Conservation (phyloP, 2,888 invertebrate species). For the Sarcophaga variegata region DNA sequence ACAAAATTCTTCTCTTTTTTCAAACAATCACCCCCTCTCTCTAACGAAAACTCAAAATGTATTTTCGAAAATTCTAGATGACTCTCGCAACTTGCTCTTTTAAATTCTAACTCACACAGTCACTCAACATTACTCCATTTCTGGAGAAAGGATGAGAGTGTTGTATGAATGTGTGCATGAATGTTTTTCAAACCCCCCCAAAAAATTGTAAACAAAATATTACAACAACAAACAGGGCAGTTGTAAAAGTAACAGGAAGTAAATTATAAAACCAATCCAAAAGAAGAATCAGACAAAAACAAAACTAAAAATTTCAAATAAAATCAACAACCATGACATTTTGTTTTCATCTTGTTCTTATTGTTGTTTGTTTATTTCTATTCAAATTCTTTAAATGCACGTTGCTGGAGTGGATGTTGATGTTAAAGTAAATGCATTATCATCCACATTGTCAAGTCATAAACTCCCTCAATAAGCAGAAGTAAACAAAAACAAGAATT, state of each 20-base stretch:
- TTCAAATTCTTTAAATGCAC: neutral
- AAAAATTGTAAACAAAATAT: constrained; percentile 29
- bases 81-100: constrained; percentile 5
- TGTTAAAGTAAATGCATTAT: constrained; percentile 13
- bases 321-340: constrained; percentile 44
- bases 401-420: neutral
- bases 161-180: neutral
- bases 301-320: constrained; percentile 4
- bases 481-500: neutral
- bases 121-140: neutral
- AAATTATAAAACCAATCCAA: constrained; percentile 39
- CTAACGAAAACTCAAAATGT: constrained; percentile 22
- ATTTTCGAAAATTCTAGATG: constrained; percentile 29
- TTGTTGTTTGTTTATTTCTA: constrained; percentile 1
- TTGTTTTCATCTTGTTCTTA: neutral
- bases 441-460: neutral
- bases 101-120: neutral
- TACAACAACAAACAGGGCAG: constrained; percentile 1
- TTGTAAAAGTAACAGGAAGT: constrained; percentile 63
- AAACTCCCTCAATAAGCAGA: constrained; percentile 38
- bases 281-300: constrained; percentile 27
- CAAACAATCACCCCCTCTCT: constrained; percentile 45
- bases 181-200: constrained; percentile 19
- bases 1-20: neutral
- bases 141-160: neutral